These are phyloP conservation scores for Watsonalla cultraria DNA, from an alignment of 2,888 invertebrate species.

Conservation along the genomic window DNA sequence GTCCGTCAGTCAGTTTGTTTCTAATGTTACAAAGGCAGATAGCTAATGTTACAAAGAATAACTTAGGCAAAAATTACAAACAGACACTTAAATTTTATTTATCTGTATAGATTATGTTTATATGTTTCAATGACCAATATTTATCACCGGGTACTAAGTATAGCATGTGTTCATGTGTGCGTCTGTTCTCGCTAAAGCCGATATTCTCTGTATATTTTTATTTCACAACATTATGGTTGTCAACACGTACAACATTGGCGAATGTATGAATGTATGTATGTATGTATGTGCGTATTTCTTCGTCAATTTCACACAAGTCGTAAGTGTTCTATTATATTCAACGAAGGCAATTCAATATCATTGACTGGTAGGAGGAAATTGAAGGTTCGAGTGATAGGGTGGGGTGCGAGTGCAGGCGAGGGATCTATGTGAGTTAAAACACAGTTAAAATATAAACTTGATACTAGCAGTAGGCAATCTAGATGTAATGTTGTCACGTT, in stretches of 20 bases:
- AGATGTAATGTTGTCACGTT: too few relatives aligned
- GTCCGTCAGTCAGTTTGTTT: too few relatives aligned
- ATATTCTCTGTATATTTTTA: too few relatives aligned
- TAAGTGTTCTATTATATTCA: slow-evolving; percentile 61
- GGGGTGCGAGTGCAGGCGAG: slow-evolving; percentile 21
- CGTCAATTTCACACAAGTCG: slow-evolving; percentile 55
- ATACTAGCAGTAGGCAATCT: neutral
- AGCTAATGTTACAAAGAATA: too few relatives aligned
- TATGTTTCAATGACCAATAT: too few relatives aligned
- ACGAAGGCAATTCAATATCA: slow-evolving; percentile 67
- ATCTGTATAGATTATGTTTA: too few relatives aligned
- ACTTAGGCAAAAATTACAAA: too few relatives aligned
- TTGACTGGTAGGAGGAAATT: slow-evolving; percentile 68
- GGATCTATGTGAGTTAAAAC: neutral
- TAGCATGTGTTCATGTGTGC: too few relatives aligned
- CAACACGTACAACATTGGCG: neutral
- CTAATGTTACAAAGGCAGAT: too few relatives aligned
- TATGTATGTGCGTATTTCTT: slow-evolving; percentile 15
- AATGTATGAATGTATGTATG: neutral
- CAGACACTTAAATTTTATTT: too few relatives aligned
- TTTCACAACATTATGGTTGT: neutral
- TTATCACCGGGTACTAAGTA: too few relatives aligned
- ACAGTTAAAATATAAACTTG: neutral
- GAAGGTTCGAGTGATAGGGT: slow-evolving; percentile 43
- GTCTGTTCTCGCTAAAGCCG: too few relatives aligned